A percentile compares a stretch with the other conserved stretches of the same genome.
Evolutionary conservation across 92 coral and sea anemone genomes (phyloP).

Genomic region (Zoanthus solanderi): DNA sequence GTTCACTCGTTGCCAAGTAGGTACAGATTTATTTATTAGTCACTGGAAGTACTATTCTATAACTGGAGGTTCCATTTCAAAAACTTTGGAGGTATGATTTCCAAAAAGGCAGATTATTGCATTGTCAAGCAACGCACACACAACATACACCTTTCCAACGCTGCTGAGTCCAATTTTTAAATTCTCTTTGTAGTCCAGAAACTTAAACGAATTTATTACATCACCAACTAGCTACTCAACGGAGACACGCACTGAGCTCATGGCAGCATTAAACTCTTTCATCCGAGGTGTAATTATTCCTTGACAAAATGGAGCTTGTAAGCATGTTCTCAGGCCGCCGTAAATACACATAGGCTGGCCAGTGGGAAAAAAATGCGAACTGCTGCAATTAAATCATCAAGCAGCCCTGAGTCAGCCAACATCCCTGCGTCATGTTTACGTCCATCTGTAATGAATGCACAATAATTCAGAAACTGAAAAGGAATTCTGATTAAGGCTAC

Average conservation of each 20-base stretch:
- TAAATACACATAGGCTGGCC: background rate
- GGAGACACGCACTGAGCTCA: background rate
- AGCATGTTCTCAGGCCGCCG: background rate
- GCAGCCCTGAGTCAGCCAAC: constrained; percentile 1
- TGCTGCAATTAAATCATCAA: background rate
- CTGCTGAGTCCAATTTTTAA: no score
- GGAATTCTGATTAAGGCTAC: background rate
- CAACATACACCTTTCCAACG: no score
- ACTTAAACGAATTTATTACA: background rate
- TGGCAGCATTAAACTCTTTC: background rate
- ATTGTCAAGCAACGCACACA: no score
- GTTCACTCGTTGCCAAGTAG: background rate
- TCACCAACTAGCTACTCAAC: background rate
- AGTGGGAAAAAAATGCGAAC: background rate
- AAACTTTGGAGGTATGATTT: no score
- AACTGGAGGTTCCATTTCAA: constrained; percentile 5
- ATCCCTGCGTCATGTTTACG: background rate
- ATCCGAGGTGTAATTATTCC: background rate
- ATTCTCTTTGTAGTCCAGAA: no score
- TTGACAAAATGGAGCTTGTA: background rate
- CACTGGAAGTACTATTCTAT: background rate
- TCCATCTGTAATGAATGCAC: background rate
- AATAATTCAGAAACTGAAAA: constrained; percentile 9
- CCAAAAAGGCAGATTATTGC: no score
- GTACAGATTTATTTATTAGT: background rate